Percentiles rank a stretch among this genome's conserved stretches.
These are phyloP conservation scores for Cynopterus sphinx DNA, from an alignment of 2,797 vertebrate genomes.

Conservation along the genomic window DNA sequence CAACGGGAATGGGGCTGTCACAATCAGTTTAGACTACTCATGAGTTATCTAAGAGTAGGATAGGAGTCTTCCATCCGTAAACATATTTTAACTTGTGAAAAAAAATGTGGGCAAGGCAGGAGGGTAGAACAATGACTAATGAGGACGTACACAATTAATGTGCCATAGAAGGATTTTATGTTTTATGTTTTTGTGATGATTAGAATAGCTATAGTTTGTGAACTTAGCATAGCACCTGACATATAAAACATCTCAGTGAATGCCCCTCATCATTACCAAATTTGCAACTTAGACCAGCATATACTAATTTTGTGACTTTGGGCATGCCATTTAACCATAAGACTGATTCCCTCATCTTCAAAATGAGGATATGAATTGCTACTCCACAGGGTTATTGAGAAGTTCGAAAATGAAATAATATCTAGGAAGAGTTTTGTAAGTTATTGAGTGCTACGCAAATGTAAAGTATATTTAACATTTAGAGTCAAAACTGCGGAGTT, in stretches of 20 bases:
- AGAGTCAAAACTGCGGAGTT: background rate
- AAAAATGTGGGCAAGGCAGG: background rate
- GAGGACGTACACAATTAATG: background rate
- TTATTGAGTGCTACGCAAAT: background rate
- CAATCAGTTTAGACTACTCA: background rate
- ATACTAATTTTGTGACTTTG: background rate
- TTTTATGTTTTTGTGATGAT: background rate
- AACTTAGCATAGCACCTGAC: background rate
- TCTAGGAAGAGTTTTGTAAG: background rate
- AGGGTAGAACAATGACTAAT: background rate
- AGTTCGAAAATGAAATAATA: background rate
- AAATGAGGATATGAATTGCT: background rate
- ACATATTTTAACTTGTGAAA: background rate
- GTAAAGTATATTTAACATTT: background rate
- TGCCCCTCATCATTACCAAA: fast-evolving
- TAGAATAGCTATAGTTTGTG: background rate
- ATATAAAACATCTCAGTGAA: background rate
- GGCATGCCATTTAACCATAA: background rate
- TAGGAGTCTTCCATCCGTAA: background rate
- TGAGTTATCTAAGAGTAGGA: background rate
- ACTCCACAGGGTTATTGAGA: background rate
- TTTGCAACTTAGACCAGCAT: background rate
- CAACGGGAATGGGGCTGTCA: background rate
- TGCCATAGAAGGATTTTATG: background rate
- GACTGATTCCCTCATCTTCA: background rate